Percentiles rank a stretch among this genome's conserved stretches.
phyloP scores from a whole-genome alignment of 2,113 vertebrate species.

The Rhadina sibilatrix region DNA sequence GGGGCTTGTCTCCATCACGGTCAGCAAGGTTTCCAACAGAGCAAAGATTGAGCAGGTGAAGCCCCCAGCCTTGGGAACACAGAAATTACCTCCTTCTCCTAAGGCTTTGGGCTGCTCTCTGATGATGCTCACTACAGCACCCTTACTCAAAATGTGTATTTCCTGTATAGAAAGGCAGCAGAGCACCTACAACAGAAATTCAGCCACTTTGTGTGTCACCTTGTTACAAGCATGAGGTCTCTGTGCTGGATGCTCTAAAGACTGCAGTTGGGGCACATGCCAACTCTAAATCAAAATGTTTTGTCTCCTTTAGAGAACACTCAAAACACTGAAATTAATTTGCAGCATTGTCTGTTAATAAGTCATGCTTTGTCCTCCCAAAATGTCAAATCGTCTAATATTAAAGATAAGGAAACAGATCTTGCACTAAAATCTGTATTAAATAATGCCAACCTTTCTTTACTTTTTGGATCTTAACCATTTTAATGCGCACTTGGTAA shows the following conservation, averaged over 20 bases:
- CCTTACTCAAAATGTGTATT: too few species aligned
- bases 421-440: background rate
- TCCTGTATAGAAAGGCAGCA: background rate
- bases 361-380: background rate
- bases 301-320: background rate
- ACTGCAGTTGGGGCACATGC: background rate
- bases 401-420: background rate
- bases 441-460: background rate
- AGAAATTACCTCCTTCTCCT: background rate
- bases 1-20: background rate
- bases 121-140: background rate
- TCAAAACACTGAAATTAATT: background rate
- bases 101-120: background rate
- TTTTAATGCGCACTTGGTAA: accelerated
- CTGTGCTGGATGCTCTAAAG: background rate
- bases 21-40: background rate
- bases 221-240: background rate
- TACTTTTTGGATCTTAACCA: background rate
- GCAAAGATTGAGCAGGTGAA: background rate
- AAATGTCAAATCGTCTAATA: background rate
- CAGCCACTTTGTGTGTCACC: accelerated
- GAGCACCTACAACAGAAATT: background rate
- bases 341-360: background rate
- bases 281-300: background rate
- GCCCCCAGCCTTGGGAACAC: background rate